Evolutionary conservation across 1,140 invertebrate genomes (phyloP).

Genomic region (Rhagoletis zephyria): DNA sequence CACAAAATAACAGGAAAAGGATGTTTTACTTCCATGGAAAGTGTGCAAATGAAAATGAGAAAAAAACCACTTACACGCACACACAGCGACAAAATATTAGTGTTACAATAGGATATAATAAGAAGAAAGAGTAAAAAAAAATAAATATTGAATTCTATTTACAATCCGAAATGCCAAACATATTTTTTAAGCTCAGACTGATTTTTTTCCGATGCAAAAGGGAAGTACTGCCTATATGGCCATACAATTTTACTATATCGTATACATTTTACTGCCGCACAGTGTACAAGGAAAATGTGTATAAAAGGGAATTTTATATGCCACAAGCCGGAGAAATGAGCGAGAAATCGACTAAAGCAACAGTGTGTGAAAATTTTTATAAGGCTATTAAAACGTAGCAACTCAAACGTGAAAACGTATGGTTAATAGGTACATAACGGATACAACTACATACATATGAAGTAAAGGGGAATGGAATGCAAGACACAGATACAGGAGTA

Average conservation of each 20-base stretch:
- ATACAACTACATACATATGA: too few species aligned
- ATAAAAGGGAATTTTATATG: background rate
- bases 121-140: too few species aligned
- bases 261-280: background rate
- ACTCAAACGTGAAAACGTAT: background rate
- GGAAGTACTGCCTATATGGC: too few species aligned
- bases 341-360: background rate
- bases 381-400: background rate
- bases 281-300: background rate
- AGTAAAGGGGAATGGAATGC: too few species aligned
- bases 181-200: too few species aligned
- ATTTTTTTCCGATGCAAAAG: too few species aligned
- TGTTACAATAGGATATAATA: too few species aligned
- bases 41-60: background rate
- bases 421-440: background rate
- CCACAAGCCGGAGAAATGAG: background rate
- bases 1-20: slow-evolving; percentile 29
- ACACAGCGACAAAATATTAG: background rate
- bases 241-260: background rate
- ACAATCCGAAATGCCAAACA: too few species aligned
- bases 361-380: slow-evolving; percentile 7
- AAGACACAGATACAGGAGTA: background rate
- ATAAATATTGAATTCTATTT: too few species aligned
- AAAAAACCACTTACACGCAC: background rate
- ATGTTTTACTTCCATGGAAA: background rate